Percentiles rank a stretch among this genome's conserved stretches.
These are phyloP conservation scores for Achlya flavicornis DNA, from an alignment of 2,888 invertebrate species.

Conservation along the genomic window DNA sequence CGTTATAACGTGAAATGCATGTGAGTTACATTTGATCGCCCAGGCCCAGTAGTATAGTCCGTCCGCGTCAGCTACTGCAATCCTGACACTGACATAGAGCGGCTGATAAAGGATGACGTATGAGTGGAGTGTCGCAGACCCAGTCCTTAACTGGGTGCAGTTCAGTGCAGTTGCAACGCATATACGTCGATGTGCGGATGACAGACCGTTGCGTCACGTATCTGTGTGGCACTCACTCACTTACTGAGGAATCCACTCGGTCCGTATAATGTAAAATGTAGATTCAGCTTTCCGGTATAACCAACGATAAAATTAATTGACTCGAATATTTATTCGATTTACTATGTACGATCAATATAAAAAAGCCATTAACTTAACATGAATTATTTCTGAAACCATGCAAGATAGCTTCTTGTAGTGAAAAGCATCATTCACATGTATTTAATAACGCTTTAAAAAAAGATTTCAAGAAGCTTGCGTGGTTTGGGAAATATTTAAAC, in stretches of 20 bases:
- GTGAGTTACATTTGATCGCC: slow-evolving; percentile 17
- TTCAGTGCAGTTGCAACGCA: slow-evolving; percentile 56
- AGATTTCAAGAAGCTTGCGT: no score
- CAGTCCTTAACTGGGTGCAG: slow-evolving; percentile 58
- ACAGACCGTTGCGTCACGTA: slow-evolving; percentile 42
- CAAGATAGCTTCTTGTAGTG: no score
- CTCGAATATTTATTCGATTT: no score
- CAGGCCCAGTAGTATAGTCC: slow-evolving; percentile 34
- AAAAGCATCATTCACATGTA: no score
- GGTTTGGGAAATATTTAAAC: no score
- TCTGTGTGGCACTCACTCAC: slow-evolving; percentile 3
- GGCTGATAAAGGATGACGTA: slow-evolving; percentile 74
- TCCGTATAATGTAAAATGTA: not conserved
- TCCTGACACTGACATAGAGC: slow-evolving; percentile 69
- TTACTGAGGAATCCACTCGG: not conserved
- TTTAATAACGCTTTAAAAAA: no score
- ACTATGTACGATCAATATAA: no score
- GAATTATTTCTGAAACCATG: no score
- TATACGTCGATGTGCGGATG: slow-evolving; percentile 53
- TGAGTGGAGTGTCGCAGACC: slow-evolving; percentile 45
- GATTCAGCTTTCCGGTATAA: slow-evolving; percentile 10
- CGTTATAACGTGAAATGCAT: slow-evolving; percentile 7
- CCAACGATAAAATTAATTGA: no score
- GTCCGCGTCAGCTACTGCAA: slow-evolving; percentile 35
- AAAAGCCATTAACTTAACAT: no score